These are phyloP conservation scores for Meloe dianella DNA, from an alignment of 2,888 invertebrate genomes.

Conservation along the genomic window DNA sequence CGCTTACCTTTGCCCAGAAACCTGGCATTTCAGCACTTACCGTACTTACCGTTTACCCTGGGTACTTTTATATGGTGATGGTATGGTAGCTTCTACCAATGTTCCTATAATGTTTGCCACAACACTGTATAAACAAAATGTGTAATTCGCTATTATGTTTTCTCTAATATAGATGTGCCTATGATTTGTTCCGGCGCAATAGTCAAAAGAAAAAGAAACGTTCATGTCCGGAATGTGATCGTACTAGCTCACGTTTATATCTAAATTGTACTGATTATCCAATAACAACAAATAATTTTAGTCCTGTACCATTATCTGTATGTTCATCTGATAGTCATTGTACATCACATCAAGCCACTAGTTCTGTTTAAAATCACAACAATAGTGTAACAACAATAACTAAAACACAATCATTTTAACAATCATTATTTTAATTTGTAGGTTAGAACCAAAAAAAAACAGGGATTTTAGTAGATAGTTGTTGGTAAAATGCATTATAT, in stretches of 20 bases:
- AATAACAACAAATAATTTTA: slow-evolving; percentile 39
- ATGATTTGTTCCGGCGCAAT: slow-evolving; percentile 67
- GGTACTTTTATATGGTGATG: too few species aligned
- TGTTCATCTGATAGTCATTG: slow-evolving; percentile 59
- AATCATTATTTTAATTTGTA: slow-evolving; percentile 4
- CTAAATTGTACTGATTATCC: slow-evolving; percentile 59
- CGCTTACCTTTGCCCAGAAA: too few species aligned
- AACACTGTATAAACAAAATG: too few species aligned
- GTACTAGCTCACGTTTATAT: slow-evolving; percentile 70
- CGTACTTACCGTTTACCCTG: too few species aligned
- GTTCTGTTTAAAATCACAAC: slow-evolving; percentile 59
- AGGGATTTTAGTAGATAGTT: background rate
- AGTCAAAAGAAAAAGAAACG: slow-evolving; percentile 69
- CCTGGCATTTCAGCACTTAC: too few species aligned
- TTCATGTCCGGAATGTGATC: slow-evolving; percentile 74
- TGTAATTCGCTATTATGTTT: too few species aligned
- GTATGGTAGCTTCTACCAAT: too few species aligned
- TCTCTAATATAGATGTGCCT: slow-evolving; percentile 66
- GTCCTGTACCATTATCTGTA: slow-evolving; percentile 61
- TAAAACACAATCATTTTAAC: slow-evolving; percentile 13
- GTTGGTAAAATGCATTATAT: too few species aligned
- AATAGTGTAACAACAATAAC: background rate
- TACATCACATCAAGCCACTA: slow-evolving; percentile 63
- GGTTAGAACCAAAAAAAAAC: background rate
- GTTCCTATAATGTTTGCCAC: too few species aligned